Base-by-base conservation (phyloP, 2,113 vertebrate genomes). In the Oreotrochilus melanogaster region DNA sequence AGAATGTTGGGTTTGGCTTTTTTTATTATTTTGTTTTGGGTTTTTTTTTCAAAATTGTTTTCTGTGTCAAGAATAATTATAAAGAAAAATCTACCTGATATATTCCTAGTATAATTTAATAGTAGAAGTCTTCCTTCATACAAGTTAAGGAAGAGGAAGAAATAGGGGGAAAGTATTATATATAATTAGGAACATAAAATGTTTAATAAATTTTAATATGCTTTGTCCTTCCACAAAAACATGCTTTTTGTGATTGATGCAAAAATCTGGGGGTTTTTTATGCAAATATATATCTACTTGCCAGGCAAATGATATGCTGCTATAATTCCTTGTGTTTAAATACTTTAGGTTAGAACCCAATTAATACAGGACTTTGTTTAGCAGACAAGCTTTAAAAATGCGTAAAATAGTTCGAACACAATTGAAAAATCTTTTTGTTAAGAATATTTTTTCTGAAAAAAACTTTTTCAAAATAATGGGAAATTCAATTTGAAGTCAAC, bases 131-230 rank as follows among this genome's bases (percentile, higher is more conserved):
- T 65, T 70, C 8, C 12, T 73, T 62, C 31, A 8, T 2, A n/a
- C 6, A 57, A 67, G 22, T 25, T 70, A 47, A 89, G 83, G 25
- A 84, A 14, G 35, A 79, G 21, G 35, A 76, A 83, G 54, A 66
- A 2, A 27, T 31, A 71, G 7, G 18, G 3, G 24, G 3, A 1
- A 28, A 62, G 2, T 10, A 2, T 19, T 86, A n/a, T 27, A 13
- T 22, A 35, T 6, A 6, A 72, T 31, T 30, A 61, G 18, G 30
- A 76, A 69, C 5, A 42, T 27, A 25, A 51, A 56, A 81, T 24
- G 2, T 75, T 74, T 71, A 37, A 37, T 37, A 37, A 37, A 37
- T 39, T 39, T 39, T 39, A 39, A 93, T 87, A 81, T 24, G 6
- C 4, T 72, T 78, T 56, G 14, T 43, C 31, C n/a, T 84, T 78